Conservation (phyloP, 2,888 invertebrate genomes). For the Lithophane ornitopus region DNA sequence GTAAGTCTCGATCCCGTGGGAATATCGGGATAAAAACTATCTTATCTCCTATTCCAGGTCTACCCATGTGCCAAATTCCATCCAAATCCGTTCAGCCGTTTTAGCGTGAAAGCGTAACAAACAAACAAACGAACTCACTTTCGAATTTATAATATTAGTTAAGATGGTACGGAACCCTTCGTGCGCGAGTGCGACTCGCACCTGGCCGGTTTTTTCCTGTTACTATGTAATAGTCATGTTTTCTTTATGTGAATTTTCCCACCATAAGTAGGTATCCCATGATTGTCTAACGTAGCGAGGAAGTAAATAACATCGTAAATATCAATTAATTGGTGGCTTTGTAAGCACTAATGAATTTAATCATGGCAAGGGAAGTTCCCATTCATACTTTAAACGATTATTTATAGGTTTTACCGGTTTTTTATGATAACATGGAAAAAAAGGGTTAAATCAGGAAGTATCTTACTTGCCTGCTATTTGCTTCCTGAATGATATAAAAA, state of each 20-base stretch:
- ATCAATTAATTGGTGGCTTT: conserved; percentile 7
- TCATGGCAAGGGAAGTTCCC: conserved; percentile 18
- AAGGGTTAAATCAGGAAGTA: background rate
- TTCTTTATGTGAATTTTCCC: conserved; percentile 39
- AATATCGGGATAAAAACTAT: no score
- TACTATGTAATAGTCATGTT: background rate
- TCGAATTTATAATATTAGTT: no score
- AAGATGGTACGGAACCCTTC: no score
- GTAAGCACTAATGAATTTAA: conserved; percentile 17
- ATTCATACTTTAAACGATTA: background rate
- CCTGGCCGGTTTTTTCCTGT: no score
- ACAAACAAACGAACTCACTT: no score
- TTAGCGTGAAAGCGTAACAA: no score
- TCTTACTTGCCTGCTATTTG: background rate
- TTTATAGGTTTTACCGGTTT: conserved; percentile 5
- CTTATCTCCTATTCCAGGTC: no score
- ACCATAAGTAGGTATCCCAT: conserved; percentile 32
- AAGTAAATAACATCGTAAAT: conserved; percentile 31
- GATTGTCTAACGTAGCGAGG: conserved; percentile 44
- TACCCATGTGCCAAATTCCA: no score
- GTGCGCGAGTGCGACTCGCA: no score
- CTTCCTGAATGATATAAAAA: background rate
- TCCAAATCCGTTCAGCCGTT: no score
- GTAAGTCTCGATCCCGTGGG: no score
- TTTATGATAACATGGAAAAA: background rate